These are phyloP conservation scores for Microcebus tavaratra DNA, from an alignment of 2,113 vertebrate species.

Conservation along the genomic window DNA sequence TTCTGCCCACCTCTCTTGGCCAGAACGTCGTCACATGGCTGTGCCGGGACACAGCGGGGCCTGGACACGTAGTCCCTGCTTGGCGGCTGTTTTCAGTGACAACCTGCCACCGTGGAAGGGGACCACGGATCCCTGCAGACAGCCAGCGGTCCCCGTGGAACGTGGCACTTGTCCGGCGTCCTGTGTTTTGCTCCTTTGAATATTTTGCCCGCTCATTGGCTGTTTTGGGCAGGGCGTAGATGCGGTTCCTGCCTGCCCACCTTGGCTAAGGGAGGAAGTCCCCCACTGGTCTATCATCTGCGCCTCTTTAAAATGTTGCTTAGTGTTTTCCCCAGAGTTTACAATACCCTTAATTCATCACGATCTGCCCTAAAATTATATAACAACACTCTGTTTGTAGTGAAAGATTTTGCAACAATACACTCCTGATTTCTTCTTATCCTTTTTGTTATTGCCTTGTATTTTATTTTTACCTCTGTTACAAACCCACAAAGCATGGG, in stretches of 20 bases:
- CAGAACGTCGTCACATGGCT: fast-evolving
- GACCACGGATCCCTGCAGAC: too few relatives aligned
- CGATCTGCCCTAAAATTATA: background rate
- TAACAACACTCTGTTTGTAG: background rate
- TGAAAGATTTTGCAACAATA: background rate
- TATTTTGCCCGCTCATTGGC: background rate
- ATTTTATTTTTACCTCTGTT: background rate
- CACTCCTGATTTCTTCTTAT: too few relatives aligned
- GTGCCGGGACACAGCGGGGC: background rate
- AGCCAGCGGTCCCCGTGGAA: background rate
- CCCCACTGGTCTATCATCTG: background rate
- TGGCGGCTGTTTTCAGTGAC: background rate
- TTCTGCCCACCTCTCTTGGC: too few relatives aligned
- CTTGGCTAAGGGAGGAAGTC: background rate
- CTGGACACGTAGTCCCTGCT: fast-evolving
- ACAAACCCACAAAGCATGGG: background rate
- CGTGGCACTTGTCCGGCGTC: too few relatives aligned
- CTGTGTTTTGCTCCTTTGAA: background rate
- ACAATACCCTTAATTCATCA: background rate
- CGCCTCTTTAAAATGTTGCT: background rate
- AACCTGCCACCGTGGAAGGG: background rate
- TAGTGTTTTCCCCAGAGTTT: background rate
- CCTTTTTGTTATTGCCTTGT: background rate
- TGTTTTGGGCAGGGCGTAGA: background rate
- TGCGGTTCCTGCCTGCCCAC: background rate